Evolutionary conservation across 2,888 invertebrate genomes (phyloP).

Genomic region (Bombyx huttoni): DNA sequence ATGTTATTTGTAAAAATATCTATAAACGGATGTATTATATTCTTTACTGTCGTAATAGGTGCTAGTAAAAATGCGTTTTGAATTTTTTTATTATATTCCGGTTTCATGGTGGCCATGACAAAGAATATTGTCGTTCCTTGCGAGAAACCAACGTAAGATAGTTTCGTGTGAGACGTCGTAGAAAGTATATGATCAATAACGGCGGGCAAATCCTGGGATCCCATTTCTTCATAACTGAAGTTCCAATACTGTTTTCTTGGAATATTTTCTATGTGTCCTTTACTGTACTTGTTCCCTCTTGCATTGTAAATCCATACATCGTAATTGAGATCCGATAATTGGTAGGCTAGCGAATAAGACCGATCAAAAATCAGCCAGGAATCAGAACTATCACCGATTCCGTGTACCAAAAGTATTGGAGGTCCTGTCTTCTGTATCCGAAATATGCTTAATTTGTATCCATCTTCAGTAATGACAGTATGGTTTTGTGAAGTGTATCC

Average conservation of each 20-base stretch:
- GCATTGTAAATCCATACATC: constrained; percentile 56
- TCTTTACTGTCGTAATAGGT: constrained; percentile 43
- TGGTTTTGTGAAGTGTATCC: constrained; percentile 33
- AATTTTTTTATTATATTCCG: constrained; percentile 49
- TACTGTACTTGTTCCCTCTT: constrained; percentile 56
- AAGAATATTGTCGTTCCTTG: constrained; percentile 55
- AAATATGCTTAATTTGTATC: constrained; percentile 38
- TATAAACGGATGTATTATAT: constrained; percentile 36
- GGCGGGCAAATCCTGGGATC: constrained; percentile 44
- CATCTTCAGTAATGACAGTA: constrained; percentile 41
- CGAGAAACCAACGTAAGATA: constrained; percentile 55
- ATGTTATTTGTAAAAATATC: constrained; percentile 27
- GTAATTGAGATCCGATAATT: constrained; percentile 38
- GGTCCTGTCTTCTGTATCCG: constrained; percentile 43
- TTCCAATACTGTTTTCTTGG: constrained; percentile 40
- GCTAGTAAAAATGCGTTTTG: constrained; percentile 46
- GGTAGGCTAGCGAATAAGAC: constrained; percentile 37
- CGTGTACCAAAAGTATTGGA: constrained; percentile 47
- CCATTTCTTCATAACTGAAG: constrained; percentile 58
- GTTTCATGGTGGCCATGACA: constrained; percentile 42
- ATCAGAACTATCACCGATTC: constrained; percentile 55
- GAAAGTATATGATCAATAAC: constrained; percentile 43
- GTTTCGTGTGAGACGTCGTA: constrained; percentile 22
- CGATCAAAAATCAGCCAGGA: constrained; percentile 53
- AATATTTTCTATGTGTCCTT: constrained; percentile 29